Percentiles rank a stretch among this genome's conserved stretches.
Evolutionary conservation across 2,888 invertebrate genomes (phyloP).

Genomic region (Eubasilissa splendida): DNA sequence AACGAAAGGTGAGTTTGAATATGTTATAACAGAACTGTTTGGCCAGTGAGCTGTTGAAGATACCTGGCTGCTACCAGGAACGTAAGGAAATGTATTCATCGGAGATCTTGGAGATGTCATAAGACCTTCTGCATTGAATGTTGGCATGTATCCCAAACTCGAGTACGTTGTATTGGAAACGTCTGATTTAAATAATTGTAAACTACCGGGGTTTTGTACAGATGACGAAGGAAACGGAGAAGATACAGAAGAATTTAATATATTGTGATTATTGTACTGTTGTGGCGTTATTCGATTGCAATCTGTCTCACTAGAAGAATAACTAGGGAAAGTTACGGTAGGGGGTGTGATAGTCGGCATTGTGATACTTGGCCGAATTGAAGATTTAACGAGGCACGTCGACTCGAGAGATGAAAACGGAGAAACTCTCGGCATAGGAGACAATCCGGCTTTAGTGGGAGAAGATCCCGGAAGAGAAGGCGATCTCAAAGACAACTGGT

Average conservation of each 20-base stretch:
- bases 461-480: conserved; percentile 43
- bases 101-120: conserved; percentile 43
- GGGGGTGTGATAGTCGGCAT: conserved; percentile 50
- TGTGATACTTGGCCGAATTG: conserved; percentile 53
- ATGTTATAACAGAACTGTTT: not conserved
- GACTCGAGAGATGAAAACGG: conserved; percentile 65
- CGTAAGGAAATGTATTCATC: conserved; percentile 38
- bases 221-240: conserved; percentile 17
- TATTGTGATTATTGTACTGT: not conserved
- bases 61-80: not conserved
- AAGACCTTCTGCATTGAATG: not conserved
- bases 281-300: not conserved
- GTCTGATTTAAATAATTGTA: not conserved
- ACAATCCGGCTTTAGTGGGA: conserved; percentile 59
- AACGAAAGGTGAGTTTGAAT: not conserved
- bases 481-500: conserved; percentile 29
- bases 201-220: conserved; percentile 9
- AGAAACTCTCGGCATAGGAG: conserved; percentile 65
- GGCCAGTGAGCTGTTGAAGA: not conserved
- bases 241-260: conserved; percentile 11
- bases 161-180: not conserved
- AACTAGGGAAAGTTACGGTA: conserved; percentile 26
- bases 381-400: conserved; percentile 65
- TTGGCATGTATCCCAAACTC: conserved; percentile 16
- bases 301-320: conserved; percentile 16